A percentile compares a stretch with the other conserved stretches of the same genome.
Conservation (phyloP, 2,113 vertebrate species). For the Columba janthina region DNA sequence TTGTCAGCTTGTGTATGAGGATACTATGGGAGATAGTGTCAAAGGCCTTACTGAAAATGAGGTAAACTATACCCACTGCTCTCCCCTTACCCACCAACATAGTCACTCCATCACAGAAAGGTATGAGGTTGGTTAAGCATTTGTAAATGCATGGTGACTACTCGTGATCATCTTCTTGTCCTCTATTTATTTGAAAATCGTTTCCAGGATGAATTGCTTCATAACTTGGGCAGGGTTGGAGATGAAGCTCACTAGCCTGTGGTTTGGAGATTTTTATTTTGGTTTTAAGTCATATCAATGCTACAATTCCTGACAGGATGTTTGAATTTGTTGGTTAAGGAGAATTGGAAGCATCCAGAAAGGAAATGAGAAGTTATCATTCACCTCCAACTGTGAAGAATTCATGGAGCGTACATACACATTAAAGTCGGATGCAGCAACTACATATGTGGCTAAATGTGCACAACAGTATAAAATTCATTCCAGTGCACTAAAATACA, state of each 20-base stretch:
- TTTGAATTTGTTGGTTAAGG: not conserved
- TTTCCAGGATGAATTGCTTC: not conserved
- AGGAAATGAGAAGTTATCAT: not conserved
- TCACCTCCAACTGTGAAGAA: not conserved
- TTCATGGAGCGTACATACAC: not conserved
- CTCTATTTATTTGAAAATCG: not conserved
- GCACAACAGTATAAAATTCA: not conserved
- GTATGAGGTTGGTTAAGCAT: not conserved
- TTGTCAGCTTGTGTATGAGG: too few species aligned
- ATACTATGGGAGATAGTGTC: too few species aligned
- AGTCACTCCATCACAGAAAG: not conserved
- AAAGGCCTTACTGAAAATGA: not conserved
- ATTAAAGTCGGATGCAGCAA: not conserved
- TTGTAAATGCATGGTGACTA: not conserved
- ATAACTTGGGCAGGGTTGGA: not conserved
- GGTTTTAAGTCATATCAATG: not conserved
- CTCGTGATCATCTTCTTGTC: not conserved
- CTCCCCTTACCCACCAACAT: not conserved
- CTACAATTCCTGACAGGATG: not conserved
- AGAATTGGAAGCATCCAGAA: not conserved
- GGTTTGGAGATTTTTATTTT: not conserved
- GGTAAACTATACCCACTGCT: not conserved
- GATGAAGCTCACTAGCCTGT: not conserved
- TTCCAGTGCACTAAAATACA: not conserved
- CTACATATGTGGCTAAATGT: not conserved